A percentile compares a stretch with the other conserved stretches of the same genome.
These are phyloP conservation scores for Pseudomyrmex cubaensis DNA, from an alignment of 1,140 invertebrate species.

Conservation along the genomic window DNA sequence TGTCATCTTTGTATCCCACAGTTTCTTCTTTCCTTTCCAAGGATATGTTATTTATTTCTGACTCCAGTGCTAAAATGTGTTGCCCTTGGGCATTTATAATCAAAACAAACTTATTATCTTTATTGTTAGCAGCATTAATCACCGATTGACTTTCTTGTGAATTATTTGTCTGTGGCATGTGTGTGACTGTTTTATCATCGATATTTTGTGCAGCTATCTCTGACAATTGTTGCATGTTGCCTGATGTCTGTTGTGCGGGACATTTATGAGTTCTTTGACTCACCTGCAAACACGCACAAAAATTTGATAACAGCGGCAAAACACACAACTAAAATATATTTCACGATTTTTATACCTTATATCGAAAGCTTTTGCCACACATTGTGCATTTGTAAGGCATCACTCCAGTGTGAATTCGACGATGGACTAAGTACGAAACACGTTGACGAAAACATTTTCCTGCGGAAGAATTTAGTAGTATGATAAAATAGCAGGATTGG, in stretches of 20 bases:
- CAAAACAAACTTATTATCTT: slow-evolving; percentile 81
- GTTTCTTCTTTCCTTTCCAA: slow-evolving; percentile 42
- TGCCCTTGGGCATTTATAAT: slow-evolving; percentile 79
- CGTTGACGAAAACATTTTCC: slow-evolving; percentile 94
- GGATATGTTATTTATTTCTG: slow-evolving; percentile 61
- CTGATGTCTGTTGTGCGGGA: slow-evolving; percentile 85
- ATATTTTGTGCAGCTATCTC: slow-evolving; percentile 71
- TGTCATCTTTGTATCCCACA: slow-evolving; percentile 13
- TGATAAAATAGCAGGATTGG: slow-evolving; percentile 12
- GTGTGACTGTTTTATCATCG: neutral
- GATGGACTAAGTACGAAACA: slow-evolving; percentile 94
- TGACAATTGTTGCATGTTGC: slow-evolving; percentile 84
- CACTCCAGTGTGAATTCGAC: slow-evolving; percentile 92
- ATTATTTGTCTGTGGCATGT: slow-evolving; percentile 15
- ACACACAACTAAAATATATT: neutral
- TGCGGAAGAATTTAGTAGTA: slow-evolving; percentile 82
- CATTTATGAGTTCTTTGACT: slow-evolving; percentile 94
- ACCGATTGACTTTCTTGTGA: slow-evolving; percentile 52
- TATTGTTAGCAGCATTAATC: slow-evolving; percentile 51
- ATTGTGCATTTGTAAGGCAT: slow-evolving; percentile 93
- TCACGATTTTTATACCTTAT: slow-evolving; percentile 87
- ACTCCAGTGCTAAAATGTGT: slow-evolving; percentile 77
- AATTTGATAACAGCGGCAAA: too few species aligned
- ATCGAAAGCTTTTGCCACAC: slow-evolving; percentile 93
- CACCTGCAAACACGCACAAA: slow-evolving; percentile 83